Evolutionary conservation across 2,888 invertebrate species (phyloP).

Genomic region (Linnaemya tessellans): DNA sequence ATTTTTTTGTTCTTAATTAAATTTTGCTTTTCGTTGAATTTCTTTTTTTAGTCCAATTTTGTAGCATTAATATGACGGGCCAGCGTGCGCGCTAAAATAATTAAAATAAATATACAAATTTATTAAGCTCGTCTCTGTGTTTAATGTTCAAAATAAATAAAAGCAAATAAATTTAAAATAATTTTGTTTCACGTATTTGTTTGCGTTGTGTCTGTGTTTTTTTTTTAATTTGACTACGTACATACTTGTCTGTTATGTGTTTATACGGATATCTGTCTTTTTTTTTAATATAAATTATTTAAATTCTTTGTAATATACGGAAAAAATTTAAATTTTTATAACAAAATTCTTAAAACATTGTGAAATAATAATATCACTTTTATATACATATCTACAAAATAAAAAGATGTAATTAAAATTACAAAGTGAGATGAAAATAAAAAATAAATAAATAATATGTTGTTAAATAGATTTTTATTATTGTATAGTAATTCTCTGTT

Average conservation of each 20-base stretch:
- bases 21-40: slow-evolving; percentile 49
- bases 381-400: neutral
- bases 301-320: slow-evolving; percentile 14
- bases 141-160: slow-evolving; percentile 3
- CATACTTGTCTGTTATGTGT: neutral
- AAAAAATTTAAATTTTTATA: neutral
- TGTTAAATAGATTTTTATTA: too few relatives aligned
- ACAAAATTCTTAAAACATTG: neutral
- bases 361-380: neutral
- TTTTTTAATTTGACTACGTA: neutral
- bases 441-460: too few relatives aligned
- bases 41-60: slow-evolving; percentile 66
- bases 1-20: slow-evolving; percentile 44
- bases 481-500: too few relatives aligned
- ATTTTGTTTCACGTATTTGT: neutral
- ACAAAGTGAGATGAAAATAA: too few relatives aligned
- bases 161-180: slow-evolving; percentile 27
- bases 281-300: slow-evolving; percentile 15
- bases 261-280: neutral
- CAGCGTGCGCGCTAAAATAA: slow-evolving; percentile 58
- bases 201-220: slow-evolving; percentile 13
- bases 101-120: slow-evolving; percentile 19
- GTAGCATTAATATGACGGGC: slow-evolving; percentile 63
- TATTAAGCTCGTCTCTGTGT: slow-evolving; percentile 4
- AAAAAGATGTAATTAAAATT: neutral